Percentiles rank a stretch among this genome's conserved stretches.
Evolutionary conservation across 2,113 vertebrate species (phyloP).

Genomic region (Alexandromys fortis): DNA sequence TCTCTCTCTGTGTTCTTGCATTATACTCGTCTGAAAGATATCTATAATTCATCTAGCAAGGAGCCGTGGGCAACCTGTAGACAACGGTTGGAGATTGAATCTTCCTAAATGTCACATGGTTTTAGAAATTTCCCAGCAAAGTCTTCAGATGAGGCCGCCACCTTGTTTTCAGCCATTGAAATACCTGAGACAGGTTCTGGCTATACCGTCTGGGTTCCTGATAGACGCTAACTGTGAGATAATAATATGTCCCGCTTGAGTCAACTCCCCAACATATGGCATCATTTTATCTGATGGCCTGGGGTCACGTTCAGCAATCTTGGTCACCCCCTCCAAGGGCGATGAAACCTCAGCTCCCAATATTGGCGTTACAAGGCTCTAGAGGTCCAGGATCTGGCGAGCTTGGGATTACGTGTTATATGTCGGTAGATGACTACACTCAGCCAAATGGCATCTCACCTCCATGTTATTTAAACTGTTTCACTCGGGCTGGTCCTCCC

Average conservation of each 20-base stretch:
- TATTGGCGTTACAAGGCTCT: too few species aligned
- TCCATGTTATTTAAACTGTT: background rate
- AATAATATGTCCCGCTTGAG: background rate
- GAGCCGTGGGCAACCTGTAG: background rate
- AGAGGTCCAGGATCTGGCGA: background rate
- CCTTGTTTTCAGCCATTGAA: background rate
- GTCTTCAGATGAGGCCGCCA: background rate
- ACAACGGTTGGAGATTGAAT: background rate
- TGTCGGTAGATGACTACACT: background rate
- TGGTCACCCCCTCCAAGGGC: background rate
- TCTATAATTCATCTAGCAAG: background rate
- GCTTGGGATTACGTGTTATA: background rate
- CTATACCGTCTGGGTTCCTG: background rate
- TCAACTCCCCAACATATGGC: background rate
- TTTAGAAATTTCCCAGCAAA: background rate
- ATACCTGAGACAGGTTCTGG: background rate
- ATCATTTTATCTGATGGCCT: background rate
- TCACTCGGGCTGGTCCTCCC: background rate
- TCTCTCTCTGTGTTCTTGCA: background rate
- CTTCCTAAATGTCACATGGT: background rate
- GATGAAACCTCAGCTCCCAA: background rate
- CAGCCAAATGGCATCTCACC: background rate
- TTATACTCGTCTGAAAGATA: background rate
- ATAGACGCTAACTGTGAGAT: background rate
- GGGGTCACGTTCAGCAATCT: background rate